Evolutionary conservation across 2,888 invertebrate genomes (phyloP), one percentile per base, ranked within the genome.

Genomic region (Rhyacophila evoluta): DNA sequence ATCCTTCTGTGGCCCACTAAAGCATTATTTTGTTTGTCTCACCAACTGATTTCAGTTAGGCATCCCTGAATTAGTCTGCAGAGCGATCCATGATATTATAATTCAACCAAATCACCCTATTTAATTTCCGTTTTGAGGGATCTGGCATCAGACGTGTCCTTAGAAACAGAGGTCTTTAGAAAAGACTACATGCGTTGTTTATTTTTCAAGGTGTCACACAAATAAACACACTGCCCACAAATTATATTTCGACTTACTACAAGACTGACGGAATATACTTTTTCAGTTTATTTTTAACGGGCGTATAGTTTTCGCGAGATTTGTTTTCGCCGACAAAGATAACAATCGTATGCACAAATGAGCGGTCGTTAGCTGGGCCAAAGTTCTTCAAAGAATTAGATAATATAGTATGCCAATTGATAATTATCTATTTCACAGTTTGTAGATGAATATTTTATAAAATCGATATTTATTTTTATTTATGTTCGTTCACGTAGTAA

Each of bases 231-330:
- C 55, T 55, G 15, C 55, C 5, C 55, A 55, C 15, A 25, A 19
- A 55, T 25, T 5, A 55, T 55, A 55, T 19, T 55, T 55, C 55
- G 19, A 55, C 10, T 55, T 55, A 55, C 55, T 19, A 55, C 55
- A 25, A 19, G 19, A 55, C 19, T 19, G 55, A 55, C 8, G 19
- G 41, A 25, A 55, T 25, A 19, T 8, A 55, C 29, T 33, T 55
- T 55, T 55, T 55, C 55, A 5, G 55, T 25, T 19, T 55, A 55
- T 55, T 55, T 41, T 55, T 55, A 55, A 19, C 55, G 19, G 55
- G 19, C 15, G 19, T 55, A 55, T 55, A 19, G 19, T 55, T 55
- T 55, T 55, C 55, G 55, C 19, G 12, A 41, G 15, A 10, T 19
- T 19, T 55, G 55, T 55, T 55, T 15, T 55, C 55, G 55, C 15